Conservation (phyloP, 1,140 invertebrate species). For the Bombus waltoni region DNA sequence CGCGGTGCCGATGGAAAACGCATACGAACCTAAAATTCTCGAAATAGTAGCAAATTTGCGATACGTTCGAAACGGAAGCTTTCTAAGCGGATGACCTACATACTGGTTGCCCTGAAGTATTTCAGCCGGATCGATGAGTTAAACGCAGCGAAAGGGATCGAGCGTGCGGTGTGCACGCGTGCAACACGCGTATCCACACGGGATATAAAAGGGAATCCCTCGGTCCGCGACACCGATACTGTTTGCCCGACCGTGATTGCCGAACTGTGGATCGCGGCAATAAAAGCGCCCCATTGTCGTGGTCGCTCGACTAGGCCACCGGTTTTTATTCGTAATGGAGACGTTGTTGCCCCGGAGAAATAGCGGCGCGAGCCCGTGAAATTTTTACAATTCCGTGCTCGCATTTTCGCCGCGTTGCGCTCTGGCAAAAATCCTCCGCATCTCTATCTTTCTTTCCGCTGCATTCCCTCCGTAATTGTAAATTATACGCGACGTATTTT, state of each 20-base stretch:
- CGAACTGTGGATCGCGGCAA: constrained; percentile 24
- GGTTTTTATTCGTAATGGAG: constrained; percentile 39
- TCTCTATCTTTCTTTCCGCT: background rate
- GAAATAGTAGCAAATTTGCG: background rate
- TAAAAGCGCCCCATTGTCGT: constrained; percentile 25
- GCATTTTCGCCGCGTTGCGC: background rate
- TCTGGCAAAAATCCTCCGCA: background rate
- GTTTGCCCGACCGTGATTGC: constrained; percentile 22
- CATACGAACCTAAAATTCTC: background rate
- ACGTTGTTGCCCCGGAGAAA: background rate
- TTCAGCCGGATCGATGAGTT: constrained; percentile 14
- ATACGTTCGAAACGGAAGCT: background rate
- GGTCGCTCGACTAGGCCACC: background rate
- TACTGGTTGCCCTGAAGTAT: background rate
- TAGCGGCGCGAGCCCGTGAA: background rate
- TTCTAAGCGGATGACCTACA: constrained; percentile 22
- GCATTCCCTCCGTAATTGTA: constrained; percentile 8
- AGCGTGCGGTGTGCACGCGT: background rate
- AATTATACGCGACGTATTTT: constrained; percentile 21
- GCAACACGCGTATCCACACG: background rate
- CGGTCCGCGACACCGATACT: constrained; percentile 1
- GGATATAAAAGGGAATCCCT: background rate
- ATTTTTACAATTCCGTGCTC: constrained; percentile 17
- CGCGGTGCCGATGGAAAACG: background rate
- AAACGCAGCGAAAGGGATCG: background rate